Conservation (phyloP, 2,888 invertebrate species). For the Emmelina monodactyla region DNA sequence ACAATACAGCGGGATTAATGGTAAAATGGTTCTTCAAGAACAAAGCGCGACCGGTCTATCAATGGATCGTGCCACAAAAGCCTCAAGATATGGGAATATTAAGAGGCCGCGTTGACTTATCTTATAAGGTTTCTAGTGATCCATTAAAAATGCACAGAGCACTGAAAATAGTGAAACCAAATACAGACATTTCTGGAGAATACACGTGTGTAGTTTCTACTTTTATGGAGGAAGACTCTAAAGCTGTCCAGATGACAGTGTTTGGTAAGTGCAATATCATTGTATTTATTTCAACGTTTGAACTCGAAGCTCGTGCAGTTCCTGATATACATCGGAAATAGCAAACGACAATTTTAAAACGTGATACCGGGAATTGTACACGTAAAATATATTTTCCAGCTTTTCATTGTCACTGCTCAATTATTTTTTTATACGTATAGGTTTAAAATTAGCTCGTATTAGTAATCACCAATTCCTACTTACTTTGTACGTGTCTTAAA, state of each 20-base stretch:
- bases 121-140: conserved; percentile 71
- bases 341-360: too few species aligned
- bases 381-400: too few species aligned
- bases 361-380: too few species aligned
- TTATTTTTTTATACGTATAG: too few species aligned
- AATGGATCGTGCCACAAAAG: conserved; percentile 76
- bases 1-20: conserved; percentile 71
- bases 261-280: conserved; percentile 76
- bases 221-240: conserved; percentile 73
- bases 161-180: conserved; percentile 74
- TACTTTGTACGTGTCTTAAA: too few species aligned
- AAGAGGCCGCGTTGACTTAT: conserved; percentile 67
- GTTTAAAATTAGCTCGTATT: too few species aligned
- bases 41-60: conserved; percentile 73
- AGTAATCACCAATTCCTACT: too few species aligned
- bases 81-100: conserved; percentile 71
- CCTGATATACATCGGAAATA: too few species aligned
- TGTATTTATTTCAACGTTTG: too few species aligned
- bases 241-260: conserved; percentile 70
- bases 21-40: conserved; percentile 81
- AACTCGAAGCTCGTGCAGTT: too few species aligned
- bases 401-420: too few species aligned
- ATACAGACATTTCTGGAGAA: conserved; percentile 75
- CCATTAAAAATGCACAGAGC: conserved; percentile 75
- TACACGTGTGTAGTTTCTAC: conserved; percentile 79